Conservation (phyloP, 2,888 invertebrate genomes). For the Eupithecia subumbrata region DNA sequence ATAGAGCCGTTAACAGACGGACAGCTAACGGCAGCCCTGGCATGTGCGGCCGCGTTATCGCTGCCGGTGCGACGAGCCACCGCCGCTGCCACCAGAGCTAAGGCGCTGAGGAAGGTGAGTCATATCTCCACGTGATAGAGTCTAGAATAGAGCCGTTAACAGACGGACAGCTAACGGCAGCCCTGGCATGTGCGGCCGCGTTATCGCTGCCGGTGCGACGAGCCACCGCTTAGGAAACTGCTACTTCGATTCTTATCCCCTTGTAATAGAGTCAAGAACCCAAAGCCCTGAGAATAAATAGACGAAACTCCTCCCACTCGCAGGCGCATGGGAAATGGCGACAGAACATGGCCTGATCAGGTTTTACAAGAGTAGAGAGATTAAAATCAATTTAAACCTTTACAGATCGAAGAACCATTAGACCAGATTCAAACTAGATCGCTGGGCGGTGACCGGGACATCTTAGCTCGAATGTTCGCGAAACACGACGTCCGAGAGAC, state of each 20-base stretch:
- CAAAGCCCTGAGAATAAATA: neutral
- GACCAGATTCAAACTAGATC: conserved; percentile 69
- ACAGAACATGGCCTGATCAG: too few relatives aligned
- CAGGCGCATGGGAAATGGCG: too few relatives aligned
- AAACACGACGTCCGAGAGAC: conserved; percentile 98
- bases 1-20: conserved; percentile 92
- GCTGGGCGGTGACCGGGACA: conserved; percentile 69
- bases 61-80: conserved; percentile 91
- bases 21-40: conserved; percentile 95
- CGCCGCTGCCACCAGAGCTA: conserved; percentile 90
- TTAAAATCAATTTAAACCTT: neutral
- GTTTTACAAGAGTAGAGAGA: too few relatives aligned
- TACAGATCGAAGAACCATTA: conserved; percentile 72
- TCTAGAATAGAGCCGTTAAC: conserved; percentile 86
- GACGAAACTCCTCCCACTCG: too few relatives aligned
- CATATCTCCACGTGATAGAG: neutral
- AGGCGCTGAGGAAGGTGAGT: conserved; percentile 91
- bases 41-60: conserved; percentile 93
- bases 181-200: conserved; percentile 94
- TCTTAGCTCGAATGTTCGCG: conserved; percentile 88
- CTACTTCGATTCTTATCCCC: conserved; percentile 55
- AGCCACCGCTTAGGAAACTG: too few relatives aligned
- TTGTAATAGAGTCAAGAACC: neutral
- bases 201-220: conserved; percentile 91
- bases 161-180: conserved; percentile 97